Base-by-base conservation (phyloP, 2,797 vertebrate genomes). In the Tinamus major region DNA sequence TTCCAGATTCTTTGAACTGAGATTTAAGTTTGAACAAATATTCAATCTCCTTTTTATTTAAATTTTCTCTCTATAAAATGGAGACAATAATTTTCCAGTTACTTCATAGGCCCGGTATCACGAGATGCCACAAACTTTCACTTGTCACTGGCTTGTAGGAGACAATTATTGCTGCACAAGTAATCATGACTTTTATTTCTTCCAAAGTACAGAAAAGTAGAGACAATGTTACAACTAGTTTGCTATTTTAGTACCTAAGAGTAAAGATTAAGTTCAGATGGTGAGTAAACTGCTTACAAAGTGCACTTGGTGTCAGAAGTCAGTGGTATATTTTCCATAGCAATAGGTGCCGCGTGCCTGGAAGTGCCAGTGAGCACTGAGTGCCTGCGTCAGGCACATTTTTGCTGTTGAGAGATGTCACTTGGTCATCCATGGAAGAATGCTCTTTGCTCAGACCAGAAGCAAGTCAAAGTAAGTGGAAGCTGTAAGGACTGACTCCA, bases 1-100 rank as follows among this genome's bases (percentile, higher is more conserved):
- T 70, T 86, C 33, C 16, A 77, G 44, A 63, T 82, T 53, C 80
- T 85, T 89, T 90, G 83, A 94, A 85, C 44, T n/a, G 29, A 68
- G 53, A 82, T 83, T 87, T 94, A 53, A 79, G 64, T 87, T 77
- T 82, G n/a, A 89, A 55, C 23, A 87, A 75, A 33, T 68, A 33
- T 71, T 92, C 31, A 87, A 53, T 27, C 19, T 77, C 84, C 79
- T 51, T 76, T 29, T 55, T 93, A 85, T 76, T 89, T 75, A 64
- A 46, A 80, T 83, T 71, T 93, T 89, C 18, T 23, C 39, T 31
- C 75, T 80, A 23, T 80, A 92, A 90, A 94, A 83, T 39, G 7
- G 39, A 77, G 67, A 70, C 62, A 88, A 74, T 62, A 64, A 61
- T 92, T 71, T 78, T n/a, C 8, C 17, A 78, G 15, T 61, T 85